Conservation (phyloP, 2,888 invertebrate species). For the Eupithecia exiguata region DNA sequence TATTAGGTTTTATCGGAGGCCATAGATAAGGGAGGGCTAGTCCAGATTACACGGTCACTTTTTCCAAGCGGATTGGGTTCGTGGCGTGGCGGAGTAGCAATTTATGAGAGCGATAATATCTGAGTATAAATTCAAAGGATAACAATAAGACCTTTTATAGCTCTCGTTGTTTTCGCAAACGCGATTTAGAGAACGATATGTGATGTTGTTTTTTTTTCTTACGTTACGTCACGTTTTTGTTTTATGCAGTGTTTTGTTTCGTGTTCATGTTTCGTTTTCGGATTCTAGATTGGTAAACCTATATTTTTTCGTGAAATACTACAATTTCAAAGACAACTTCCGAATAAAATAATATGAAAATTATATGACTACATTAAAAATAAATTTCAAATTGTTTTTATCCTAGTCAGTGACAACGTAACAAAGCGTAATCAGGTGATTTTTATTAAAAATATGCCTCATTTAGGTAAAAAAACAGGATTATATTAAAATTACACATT, state of each 20-base stretch:
- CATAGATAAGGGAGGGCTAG: conserved; percentile 59
- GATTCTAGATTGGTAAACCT: neutral
- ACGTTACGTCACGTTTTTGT: conserved; percentile 74
- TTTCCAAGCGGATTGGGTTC: conserved; percentile 71
- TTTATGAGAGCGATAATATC: conserved; percentile 81
- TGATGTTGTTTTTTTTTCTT: conserved; percentile 68
- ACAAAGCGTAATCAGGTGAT: no score
- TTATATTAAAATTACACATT: no score
- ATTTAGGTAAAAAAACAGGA: no score
- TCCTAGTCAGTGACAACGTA: no score
- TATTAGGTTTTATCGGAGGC: conserved; percentile 58
- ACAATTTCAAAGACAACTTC: no score
- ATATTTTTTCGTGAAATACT: no score
- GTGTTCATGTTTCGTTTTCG: conserved; percentile 55
- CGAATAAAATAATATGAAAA: no score
- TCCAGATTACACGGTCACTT: conserved; percentile 62
- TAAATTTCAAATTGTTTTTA: no score
- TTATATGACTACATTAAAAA: no score
- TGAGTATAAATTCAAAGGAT: conserved; percentile 83
- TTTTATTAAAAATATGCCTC: no score
- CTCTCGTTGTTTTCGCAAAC: conserved; percentile 80
- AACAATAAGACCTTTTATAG: conserved; percentile 82
- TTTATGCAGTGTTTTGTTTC: conserved; percentile 65
- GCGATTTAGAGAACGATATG: conserved; percentile 72
- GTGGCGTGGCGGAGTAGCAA: conserved; percentile 60